Conservation (phyloP, 2,888 invertebrate species). For the Diplolepis rosae region DNA sequence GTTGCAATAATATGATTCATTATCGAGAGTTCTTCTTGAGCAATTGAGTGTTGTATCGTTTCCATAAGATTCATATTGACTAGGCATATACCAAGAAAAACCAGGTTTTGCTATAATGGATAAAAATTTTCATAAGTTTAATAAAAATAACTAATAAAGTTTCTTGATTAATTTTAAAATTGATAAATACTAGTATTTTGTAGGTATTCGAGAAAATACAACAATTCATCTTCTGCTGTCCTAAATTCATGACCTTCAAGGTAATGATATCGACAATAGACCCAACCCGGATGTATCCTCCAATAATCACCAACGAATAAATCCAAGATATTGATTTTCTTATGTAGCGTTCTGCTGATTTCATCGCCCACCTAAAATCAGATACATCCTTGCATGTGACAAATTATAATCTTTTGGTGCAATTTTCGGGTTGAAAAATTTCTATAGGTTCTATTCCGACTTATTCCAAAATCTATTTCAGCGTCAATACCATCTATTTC, state of each 20-base stretch:
- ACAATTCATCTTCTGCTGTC: constrained; percentile 85
- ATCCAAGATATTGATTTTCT: constrained; percentile 81
- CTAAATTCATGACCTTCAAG: constrained; percentile 84
- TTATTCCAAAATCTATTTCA: no score
- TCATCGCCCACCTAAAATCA: constrained; percentile 82
- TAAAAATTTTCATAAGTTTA: neutral
- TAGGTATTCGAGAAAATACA: constrained; percentile 79
- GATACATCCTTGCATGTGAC: neutral
- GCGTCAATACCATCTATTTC: no score
- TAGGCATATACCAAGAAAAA: constrained; percentile 77
- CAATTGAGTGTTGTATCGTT: constrained; percentile 63
- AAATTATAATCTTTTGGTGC: constrained; percentile 33
- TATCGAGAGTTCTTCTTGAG: constrained; percentile 75
- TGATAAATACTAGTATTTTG: neutral
- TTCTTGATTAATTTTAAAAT: neutral
- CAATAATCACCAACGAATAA: constrained; percentile 85
- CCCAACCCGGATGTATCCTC: constrained; percentile 91
- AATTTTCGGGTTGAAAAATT: no score
- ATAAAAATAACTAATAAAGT: no score
- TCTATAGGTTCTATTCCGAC: no score
- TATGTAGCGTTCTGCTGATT: constrained; percentile 80
- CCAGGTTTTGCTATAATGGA: constrained; percentile 72
- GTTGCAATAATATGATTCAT: constrained; percentile 88
- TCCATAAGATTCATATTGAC: constrained; percentile 76
- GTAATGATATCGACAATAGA: constrained; percentile 91